Conservation (phyloP, 2,888 invertebrate species). For the Melanostoma scalare region DNA sequence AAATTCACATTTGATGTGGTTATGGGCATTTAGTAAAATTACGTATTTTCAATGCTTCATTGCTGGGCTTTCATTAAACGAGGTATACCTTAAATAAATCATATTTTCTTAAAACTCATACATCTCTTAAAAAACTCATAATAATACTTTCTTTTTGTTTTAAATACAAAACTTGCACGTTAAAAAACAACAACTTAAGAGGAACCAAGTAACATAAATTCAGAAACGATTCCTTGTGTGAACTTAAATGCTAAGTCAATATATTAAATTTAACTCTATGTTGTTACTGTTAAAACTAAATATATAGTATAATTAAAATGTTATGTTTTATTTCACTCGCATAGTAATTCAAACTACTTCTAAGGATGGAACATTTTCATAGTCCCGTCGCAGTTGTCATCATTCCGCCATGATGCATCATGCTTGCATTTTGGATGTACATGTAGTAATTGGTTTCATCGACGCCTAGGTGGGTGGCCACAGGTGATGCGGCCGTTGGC, state of each 20-base stretch:
- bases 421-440: conserved; percentile 82
- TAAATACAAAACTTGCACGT: conserved; percentile 39
- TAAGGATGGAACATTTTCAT: conserved; percentile 74
- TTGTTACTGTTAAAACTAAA: conserved; percentile 28
- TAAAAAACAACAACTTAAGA: conserved; percentile 57
- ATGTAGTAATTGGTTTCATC: conserved; percentile 81
- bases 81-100: conserved; percentile 14
- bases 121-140: conserved; percentile 27
- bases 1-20: conserved; percentile 72
- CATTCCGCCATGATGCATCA: conserved; percentile 81
- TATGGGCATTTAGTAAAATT: conserved; percentile 62
- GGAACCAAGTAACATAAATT: conserved; percentile 33
- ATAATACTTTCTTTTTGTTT: conserved; percentile 59
- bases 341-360: conserved; percentile 37
- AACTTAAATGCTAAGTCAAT: conserved; percentile 33
- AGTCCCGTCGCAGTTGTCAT: conserved; percentile 82
- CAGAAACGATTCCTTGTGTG: conserved; percentile 30
- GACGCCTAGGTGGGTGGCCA: conserved; percentile 76
- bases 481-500: conserved; percentile 77
- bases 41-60: conserved; percentile 67
- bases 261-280: conserved; percentile 49
- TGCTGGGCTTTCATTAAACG: conserved; percentile 32
- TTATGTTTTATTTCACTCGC: conserved; percentile 15
- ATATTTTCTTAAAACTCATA: conserved; percentile 23
- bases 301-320: conserved; percentile 36